Percentiles rank a stretch among this genome's conserved stretches.
These are phyloP conservation scores for Myxocyprinus asiaticus DNA, from an alignment of 2,113 vertebrate species.

Conservation along the genomic window DNA sequence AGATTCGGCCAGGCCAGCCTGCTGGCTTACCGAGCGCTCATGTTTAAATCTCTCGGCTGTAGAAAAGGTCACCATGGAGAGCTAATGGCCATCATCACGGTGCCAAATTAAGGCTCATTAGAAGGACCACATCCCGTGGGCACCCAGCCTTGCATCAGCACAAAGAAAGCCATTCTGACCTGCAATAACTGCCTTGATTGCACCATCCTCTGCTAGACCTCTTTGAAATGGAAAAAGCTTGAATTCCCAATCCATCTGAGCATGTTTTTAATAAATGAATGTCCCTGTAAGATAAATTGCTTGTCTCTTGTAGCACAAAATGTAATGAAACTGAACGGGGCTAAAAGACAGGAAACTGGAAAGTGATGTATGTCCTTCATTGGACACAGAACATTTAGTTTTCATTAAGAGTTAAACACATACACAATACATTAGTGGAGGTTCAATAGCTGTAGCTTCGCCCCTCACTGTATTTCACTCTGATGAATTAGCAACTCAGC, in stretches of 20 bases:
- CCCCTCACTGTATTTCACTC: conserved; percentile 67
- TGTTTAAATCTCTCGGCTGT: conserved; percentile 30
- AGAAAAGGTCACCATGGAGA: conserved; percentile 52
- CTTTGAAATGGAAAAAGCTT: neutral
- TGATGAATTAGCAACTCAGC: conserved; percentile 75
- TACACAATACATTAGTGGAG: conserved; percentile 77
- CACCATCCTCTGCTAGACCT: conserved; percentile 14
- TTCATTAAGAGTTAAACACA: conserved; percentile 83
- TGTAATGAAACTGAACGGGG: conserved; percentile 50
- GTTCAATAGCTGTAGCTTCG: conserved; percentile 65
- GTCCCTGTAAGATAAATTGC: conserved; percentile 16
- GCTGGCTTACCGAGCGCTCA: conserved; percentile 10
- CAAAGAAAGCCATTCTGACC: conserved; percentile 42
- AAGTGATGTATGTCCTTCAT: conserved; percentile 78
- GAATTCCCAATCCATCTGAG: conserved; percentile 2
- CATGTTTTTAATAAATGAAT: conserved; percentile 34
- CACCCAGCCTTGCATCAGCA: conserved; percentile 34
- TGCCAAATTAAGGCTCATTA: conserved; percentile 55
- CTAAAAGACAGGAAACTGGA: conserved; percentile 59
- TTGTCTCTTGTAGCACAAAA: conserved; percentile 8
- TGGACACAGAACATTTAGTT: conserved; percentile 83
- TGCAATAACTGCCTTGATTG: conserved; percentile 40
- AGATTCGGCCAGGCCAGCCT: neutral
- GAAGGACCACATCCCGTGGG: conserved; percentile 41
- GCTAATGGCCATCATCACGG: conserved; percentile 50